phyloP scores from a whole-genome alignment of 2,113 vertebrate genomes.

The Spermophilus dauricus region DNA sequence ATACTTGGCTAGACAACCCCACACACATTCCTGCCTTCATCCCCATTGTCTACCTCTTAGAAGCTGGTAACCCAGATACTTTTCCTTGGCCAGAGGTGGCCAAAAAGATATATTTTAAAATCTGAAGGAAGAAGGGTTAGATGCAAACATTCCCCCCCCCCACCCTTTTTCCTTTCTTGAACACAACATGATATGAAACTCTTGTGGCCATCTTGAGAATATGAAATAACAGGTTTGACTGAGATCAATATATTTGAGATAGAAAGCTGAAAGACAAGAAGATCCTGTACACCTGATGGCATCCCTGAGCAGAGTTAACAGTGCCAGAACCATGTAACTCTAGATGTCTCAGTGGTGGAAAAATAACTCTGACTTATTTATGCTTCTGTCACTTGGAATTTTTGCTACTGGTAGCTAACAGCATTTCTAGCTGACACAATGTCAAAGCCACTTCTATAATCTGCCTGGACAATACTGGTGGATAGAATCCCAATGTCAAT shows the following conservation, averaged over 20 bases:
- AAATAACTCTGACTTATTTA: constrained; percentile 40
- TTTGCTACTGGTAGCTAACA: neutral
- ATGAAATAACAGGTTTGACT: neutral
- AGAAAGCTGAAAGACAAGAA: neutral
- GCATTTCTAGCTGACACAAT: neutral
- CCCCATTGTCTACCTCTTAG: neutral
- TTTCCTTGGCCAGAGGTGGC: neutral
- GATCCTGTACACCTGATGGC: neutral
- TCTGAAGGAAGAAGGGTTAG: neutral
- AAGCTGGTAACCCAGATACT: neutral
- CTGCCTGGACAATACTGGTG: neutral
- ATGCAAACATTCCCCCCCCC: neutral
- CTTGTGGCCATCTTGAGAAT: neutral
- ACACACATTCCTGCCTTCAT: neutral
- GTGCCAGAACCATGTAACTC: neutral
- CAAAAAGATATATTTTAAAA: neutral
- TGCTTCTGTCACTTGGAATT: neutral
- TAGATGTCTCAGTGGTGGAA: neutral
- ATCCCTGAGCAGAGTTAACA: neutral
- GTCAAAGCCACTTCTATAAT: constrained; percentile 32
- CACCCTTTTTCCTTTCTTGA: neutral
- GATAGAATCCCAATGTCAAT: neutral
- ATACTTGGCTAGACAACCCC: neutral
- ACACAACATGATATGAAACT: neutral
- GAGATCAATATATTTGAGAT: neutral